Evolutionary conservation across 2,797 vertebrate species (phyloP).

Genomic region (Chrysocyon brachyurus): DNA sequence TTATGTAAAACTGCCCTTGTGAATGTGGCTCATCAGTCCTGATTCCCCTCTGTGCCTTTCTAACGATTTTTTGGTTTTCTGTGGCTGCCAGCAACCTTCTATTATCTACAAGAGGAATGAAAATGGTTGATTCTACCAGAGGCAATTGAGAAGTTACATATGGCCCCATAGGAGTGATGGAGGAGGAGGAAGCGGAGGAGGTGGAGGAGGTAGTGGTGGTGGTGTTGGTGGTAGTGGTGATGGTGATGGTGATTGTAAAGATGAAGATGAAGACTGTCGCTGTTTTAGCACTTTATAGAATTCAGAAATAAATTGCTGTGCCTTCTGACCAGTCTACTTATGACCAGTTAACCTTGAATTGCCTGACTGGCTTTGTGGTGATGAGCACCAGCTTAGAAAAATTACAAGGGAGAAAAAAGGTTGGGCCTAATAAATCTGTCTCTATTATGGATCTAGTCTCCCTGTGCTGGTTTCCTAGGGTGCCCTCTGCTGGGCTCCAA

Average conservation of each 20-base stretch:
- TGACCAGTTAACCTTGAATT: neutral
- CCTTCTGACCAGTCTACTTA: neutral
- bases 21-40: neutral
- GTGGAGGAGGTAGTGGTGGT: no score
- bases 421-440: neutral
- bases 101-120: neutral
- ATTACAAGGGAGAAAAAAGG: neutral
- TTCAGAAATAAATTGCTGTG: constrained; percentile 32
- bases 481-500: constrained; percentile 68
- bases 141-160: neutral
- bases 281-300: constrained; percentile 2
- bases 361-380: neutral
- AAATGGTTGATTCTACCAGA: neutral
- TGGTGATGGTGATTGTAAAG: neutral
- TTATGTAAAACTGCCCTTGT: neutral
- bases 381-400: neutral
- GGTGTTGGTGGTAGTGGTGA: no score
- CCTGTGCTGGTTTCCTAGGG: constrained; percentile 43
- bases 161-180: neutral
- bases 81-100: neutral
- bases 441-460: neutral
- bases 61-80: neutral
- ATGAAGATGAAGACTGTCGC: neutral
- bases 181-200: no score
- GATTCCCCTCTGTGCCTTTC: neutral